Conservation (phyloP, 2,797 vertebrate genomes). For the Agapornis canus region DNA sequence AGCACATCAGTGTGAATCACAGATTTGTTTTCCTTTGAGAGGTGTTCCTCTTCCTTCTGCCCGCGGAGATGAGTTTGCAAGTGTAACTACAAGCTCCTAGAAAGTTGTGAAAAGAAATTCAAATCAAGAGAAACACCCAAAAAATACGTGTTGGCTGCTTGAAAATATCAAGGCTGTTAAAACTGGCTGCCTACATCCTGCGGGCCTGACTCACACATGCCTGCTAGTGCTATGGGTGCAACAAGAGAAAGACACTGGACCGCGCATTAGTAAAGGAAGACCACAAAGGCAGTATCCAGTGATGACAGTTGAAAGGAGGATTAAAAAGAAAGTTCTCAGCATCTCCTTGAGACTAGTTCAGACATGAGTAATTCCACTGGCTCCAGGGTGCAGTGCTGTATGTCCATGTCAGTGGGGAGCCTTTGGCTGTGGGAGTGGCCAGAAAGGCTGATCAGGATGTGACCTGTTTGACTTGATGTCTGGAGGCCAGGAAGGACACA, state of each 20-base stretch:
- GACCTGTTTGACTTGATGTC: not conserved
- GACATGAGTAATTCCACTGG: not conserved
- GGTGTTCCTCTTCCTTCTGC: not conserved
- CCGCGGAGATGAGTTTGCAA: not conserved
- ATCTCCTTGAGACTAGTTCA: not conserved
- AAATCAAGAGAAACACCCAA: not conserved
- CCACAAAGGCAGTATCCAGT: not conserved
- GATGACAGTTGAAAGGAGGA: not conserved
- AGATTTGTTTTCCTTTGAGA: not conserved
- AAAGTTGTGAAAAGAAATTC: not conserved
- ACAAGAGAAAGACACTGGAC: not conserved
- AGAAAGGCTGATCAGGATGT: not conserved
- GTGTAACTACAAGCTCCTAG: not conserved
- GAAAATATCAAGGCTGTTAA: not conserved
- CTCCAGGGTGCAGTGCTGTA: not conserved
- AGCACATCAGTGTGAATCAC: not conserved
- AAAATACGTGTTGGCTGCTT: not conserved
- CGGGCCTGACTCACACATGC: not conserved
- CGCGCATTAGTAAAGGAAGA: not conserved
- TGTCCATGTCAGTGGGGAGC: not conserved
- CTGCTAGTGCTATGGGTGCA: not conserved
- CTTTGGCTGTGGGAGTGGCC: not conserved
- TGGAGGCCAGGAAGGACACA: not conserved
- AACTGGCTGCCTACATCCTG: not conserved
- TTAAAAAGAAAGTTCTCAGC: not conserved